phyloP scores from a whole-genome alignment of 2,888 invertebrate genomes.

The Mimachlamys varia region DNA sequence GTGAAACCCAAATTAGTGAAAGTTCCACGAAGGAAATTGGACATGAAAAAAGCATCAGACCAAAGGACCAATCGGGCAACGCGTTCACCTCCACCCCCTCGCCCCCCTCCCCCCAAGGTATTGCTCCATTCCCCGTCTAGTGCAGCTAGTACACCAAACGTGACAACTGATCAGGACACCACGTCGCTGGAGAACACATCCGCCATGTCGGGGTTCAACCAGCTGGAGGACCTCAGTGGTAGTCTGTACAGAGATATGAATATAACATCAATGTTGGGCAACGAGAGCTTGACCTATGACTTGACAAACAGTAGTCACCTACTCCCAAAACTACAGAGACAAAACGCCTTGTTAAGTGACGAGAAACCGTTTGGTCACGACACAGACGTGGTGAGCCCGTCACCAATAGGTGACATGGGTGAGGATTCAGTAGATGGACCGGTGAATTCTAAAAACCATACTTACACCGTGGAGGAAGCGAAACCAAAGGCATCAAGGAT shows the following conservation, averaged over 20 bases:
- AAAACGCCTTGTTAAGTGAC: constrained; percentile 37
- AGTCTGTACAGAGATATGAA: constrained; percentile 51
- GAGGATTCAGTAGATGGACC: not conserved
- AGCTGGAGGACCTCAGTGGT: constrained; percentile 34
- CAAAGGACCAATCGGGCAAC: constrained; percentile 47
- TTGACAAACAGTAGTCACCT: constrained; percentile 3
- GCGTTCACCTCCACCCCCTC: constrained; percentile 57
- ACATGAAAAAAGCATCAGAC: constrained; percentile 34
- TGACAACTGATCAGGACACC: constrained; percentile 40
- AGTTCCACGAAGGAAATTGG: constrained; percentile 57
- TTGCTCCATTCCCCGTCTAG: constrained; percentile 15
- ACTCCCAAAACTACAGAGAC: not conserved
- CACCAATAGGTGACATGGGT: constrained; percentile 45
- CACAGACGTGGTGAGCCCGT: constrained; percentile 23
- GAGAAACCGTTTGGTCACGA: constrained; percentile 52
- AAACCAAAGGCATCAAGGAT: not conserved
- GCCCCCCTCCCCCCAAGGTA: constrained; percentile 55
- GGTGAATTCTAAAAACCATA: not conserved
- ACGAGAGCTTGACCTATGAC: constrained; percentile 47
- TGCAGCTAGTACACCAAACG: constrained; percentile 47
- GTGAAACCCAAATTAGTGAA: constrained; percentile 69
- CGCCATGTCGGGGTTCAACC: not conserved
- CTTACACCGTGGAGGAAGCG: not conserved
- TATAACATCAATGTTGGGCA: constrained; percentile 54
- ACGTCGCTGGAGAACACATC: constrained; percentile 45